Base-by-base conservation (phyloP, 2,113 vertebrate species). In the Phaethon lepturus region DNA sequence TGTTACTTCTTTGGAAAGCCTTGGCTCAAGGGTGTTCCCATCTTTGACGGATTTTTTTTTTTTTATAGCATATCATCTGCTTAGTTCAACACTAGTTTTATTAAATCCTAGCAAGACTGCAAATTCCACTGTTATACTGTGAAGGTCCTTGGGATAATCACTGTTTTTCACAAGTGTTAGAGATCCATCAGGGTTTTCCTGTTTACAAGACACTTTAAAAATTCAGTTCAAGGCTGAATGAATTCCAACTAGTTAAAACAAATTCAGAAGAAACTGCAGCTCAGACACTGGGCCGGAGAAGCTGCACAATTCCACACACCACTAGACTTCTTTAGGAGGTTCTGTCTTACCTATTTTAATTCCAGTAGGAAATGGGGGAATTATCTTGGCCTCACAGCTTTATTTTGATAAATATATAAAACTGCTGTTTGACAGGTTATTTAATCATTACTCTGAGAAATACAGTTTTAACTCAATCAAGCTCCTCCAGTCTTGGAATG, bases 191-290 rank as follows among this genome's bases (percentile, higher is more conserved):
- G 90, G 14, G 90, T 4, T 25, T 47, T 88, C 69, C 59, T 83
- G 59, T 91, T 89, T 87, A 93, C 49, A 95, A 86, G 17, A 14
- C 16, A 16, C 10, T 52, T 87, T 67, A 82, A 96, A 90, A 94
- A 64, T 18, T 42, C n/a, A 55, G 13, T 53, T 96, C 56, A 91
- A 74, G 83, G 24, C 29, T 97, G 77, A 63, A 95, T 86, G 60
- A 58, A 90, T 85, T 96, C 90, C 94, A 97, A 10, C 60, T 93
- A 47, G 63, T 90, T 97, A 97, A 90, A 97, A 96, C 50, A 94
- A 96, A 93, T 73, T 96, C 80, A 96, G 76, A 90, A 88, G 73
- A 71, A 97, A 86, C 33, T 87, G 31, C 88, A 82, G 20, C 6
- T 59, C 50, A 31, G 44, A 60, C 23, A 10, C 31, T 79, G n/a